phyloP scores from a whole-genome alignment of 2,888 invertebrate genomes.

The Cremastinae sp. region DNA sequence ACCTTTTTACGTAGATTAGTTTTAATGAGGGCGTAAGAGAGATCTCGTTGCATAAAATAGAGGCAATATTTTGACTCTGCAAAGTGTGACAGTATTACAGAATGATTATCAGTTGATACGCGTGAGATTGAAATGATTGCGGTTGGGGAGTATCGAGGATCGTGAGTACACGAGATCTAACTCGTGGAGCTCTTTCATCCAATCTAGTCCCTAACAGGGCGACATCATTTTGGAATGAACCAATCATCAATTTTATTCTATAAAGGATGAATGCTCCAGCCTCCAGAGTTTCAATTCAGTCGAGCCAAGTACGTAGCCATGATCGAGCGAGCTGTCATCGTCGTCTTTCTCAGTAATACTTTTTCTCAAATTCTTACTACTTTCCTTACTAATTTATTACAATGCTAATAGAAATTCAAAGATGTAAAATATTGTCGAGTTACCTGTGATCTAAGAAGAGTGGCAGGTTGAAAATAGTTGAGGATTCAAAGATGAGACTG shows the following conservation, averaged over 20 bases:
- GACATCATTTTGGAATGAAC: not conserved
- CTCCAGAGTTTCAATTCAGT: conserved; percentile 37
- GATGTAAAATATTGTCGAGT: too few relatives aligned
- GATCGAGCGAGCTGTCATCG: conserved; percentile 35
- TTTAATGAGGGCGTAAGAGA: too few relatives aligned
- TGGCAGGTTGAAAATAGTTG: too few relatives aligned
- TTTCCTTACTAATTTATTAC: not conserved
- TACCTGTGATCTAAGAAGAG: too few relatives aligned
- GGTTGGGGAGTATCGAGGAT: too few relatives aligned
- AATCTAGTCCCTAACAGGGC: conserved; percentile 4
- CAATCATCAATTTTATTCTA: conserved; percentile 43
- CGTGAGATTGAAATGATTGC: not conserved
- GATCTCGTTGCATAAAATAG: too few relatives aligned
- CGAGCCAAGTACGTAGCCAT: conserved; percentile 39
- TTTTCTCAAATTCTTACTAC: not conserved
- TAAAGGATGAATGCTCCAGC: conserved; percentile 10
- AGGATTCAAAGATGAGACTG: too few relatives aligned
- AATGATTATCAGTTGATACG: conserved; percentile 7
- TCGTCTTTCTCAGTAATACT: conserved; percentile 47
- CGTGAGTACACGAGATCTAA: not conserved
- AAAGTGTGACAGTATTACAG: not conserved
- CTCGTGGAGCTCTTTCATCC: not conserved
- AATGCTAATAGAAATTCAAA: not conserved
- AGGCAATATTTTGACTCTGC: too few relatives aligned
- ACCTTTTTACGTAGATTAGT: too few relatives aligned